phyloP scores from a whole-genome alignment of 1,140 invertebrate genomes.

The Sarcophaga peregrina region DNA sequence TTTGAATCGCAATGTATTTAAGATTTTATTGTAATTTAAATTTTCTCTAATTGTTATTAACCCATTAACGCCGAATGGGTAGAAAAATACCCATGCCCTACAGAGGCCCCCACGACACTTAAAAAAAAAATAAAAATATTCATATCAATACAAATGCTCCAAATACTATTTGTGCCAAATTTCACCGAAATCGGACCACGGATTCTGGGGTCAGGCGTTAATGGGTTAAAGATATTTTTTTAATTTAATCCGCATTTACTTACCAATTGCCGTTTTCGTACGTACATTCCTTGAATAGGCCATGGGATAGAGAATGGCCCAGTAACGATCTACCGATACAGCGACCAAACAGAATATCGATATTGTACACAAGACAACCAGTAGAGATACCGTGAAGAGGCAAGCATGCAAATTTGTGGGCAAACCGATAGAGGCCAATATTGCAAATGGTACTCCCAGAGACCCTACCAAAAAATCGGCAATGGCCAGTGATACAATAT shows the following conservation, averaged over 20 bases:
- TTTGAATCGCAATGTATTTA: too few species aligned
- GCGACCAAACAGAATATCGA: conserved; percentile 92
- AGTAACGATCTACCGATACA: conserved; percentile 90
- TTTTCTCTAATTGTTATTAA: too few species aligned
- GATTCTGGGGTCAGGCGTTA: too few species aligned
- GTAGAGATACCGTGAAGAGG: conserved; percentile 85
- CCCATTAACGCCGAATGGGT: too few species aligned
- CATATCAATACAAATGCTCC: too few species aligned
- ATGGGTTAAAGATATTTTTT: not conserved
- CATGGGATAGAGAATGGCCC: conserved; percentile 91
- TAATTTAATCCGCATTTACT: conserved; percentile 66
- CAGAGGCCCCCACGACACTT: too few species aligned
- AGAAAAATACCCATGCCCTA: too few species aligned
- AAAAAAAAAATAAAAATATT: too few species aligned
- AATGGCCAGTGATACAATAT: conserved; percentile 87
- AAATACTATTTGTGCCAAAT: too few species aligned
- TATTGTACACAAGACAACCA: conserved; percentile 89
- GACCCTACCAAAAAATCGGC: conserved; percentile 86
- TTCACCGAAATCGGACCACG: too few species aligned
- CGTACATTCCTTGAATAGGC: conserved; percentile 87
- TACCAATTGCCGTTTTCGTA: conserved; percentile 84
- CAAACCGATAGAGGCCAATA: conserved; percentile 77
- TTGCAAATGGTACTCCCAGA: conserved; percentile 86
- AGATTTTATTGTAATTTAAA: not conserved
- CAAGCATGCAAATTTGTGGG: conserved; percentile 84